Base-by-base conservation (phyloP, 1,140 invertebrate species). In the Lanistes nyassanus region DNA sequence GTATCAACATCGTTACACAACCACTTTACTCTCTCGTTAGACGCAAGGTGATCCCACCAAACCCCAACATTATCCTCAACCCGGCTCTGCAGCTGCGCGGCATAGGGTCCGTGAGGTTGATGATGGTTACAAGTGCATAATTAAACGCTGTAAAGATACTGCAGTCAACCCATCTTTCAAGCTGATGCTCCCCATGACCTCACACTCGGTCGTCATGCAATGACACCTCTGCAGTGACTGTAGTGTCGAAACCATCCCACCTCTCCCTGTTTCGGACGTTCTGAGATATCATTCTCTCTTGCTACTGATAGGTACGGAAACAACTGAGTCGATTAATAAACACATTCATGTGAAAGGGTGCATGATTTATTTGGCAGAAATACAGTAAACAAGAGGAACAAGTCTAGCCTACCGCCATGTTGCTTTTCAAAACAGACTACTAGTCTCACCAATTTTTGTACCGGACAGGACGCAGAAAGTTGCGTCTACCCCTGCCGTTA, bases 391-490 rank as follows among this genome's bases (percentile, higher is more conserved):
- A 71, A 56, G 55, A 60, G 70, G 42, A 31, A 58, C 55, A 42
- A 72, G 55, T 67, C 70, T 34, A 72, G 19, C 70, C 55, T 60
- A 60, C 70, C 70, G 70, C 70, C 70, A 72, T 72, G 70, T 72
- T 72, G 70, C 70, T 72, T 72, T 72, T 37, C 2, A 72, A 72
- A 55, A 37, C 70, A 72, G 60, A 56, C 70, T 72, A 55, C 26
- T 56, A 31, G 36, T 34, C 55, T 60, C 56, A 23, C 26, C 13
- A 60, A 72, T 37, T 72, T 72, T 42, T 72, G n/a, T 36, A 21
- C 31, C 16, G 29, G 70, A 42, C 34, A 42, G 36, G 37, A 19
- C 9, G n/a, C 4, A 58, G 26, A 29, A 26, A 39, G 42, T 37
- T n/a, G 42, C 16, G 37, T 36, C 34, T 6, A 60, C 34, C 19